These are phyloP conservation scores for Lobophora halterata DNA, from an alignment of 2,888 invertebrate species.

Conservation along the genomic window DNA sequence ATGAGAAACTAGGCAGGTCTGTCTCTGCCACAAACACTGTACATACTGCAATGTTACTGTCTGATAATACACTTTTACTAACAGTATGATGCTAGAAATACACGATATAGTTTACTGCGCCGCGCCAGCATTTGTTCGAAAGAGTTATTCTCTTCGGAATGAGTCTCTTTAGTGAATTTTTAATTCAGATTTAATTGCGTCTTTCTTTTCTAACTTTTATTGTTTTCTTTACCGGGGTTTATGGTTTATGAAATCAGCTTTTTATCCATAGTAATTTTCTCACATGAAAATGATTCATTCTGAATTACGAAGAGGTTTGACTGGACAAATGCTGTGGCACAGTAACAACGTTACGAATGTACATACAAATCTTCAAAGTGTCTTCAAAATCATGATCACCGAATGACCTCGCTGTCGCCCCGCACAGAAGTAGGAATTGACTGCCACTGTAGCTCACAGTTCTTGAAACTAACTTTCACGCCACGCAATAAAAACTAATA, in stretches of 20 bases:
- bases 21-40: slow-evolving; percentile 43
- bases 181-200: too few species aligned
- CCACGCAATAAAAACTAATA: too few species aligned
- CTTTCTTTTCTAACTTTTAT: too few species aligned
- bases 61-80: slow-evolving; percentile 29
- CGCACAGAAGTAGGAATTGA: slow-evolving; percentile 15
- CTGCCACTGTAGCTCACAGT: too few species aligned
- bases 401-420: slow-evolving; percentile 5
- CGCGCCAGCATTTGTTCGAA: slow-evolving; percentile 8
- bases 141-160: slow-evolving; percentile 14
- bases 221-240: too few species aligned
- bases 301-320: slow-evolving; percentile 12
- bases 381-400: slow-evolving; percentile 2
- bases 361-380: not conserved
- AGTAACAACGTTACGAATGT: slow-evolving; percentile 13
- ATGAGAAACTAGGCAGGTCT: slow-evolving; percentile 96
- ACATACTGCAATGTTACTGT: slow-evolving; percentile 23
- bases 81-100: slow-evolving; percentile 25
- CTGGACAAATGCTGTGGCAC: slow-evolving; percentile 5
- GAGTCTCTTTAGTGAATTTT: too few species aligned
- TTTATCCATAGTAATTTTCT: slow-evolving; percentile 1
- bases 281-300: slow-evolving; percentile 10
- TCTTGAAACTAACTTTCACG: too few species aligned
- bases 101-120: slow-evolving; percentile 18
- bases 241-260: too few species aligned